Base-by-base conservation (phyloP, 2,113 vertebrate species). In the Hystrix brachyura region DNA sequence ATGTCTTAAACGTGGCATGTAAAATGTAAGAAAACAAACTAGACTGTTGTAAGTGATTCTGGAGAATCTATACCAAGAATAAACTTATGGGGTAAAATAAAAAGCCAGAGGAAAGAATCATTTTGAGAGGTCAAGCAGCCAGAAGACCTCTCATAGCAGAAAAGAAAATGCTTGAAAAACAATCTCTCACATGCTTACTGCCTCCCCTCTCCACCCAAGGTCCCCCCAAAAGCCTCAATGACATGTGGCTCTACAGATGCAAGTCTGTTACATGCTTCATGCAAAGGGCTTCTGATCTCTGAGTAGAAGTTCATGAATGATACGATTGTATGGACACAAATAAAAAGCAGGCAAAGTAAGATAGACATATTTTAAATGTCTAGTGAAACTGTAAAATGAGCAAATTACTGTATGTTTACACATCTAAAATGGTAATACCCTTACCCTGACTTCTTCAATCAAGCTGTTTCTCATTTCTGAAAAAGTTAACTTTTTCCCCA, bases 391-490 rank as follows among this genome's bases (percentile, higher is more conserved):
- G 32, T 65, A 87, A 87, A 53, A 87, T 32, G 59, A 80, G 55
- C 83, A 4, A 83, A 67, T 48, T 71, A 43, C 21, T 4, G 0
- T 64, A 53, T 21, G 10, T 14, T 76, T 94, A 57, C 65, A 59
- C 59, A 92, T 57, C 15, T 5, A 83, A 84, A 90, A 0, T 65
- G 53, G 94, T 81, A 94, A 29, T 57, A 27, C 7, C 27, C 57
- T 91, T 84, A 89, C 85, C 25, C 57, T 8, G 17, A 60, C n/a
- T 90, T 96, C 76, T 81, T 96, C 10, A 85, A 72, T 29, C 19
- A 67, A 93, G 53, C 27, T 7, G 53, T 48, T 83, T 93, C 74
- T 91, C 71, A 88, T 62, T 84, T 72, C 53, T 93, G 59, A 83
- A 87, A 87, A 95, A 65, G 59, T 25, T 72, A 48, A 48, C 53